Percentiles rank a stretch among this genome's conserved stretches.
phyloP scores from a whole-genome alignment of 2,888 invertebrate genomes.

The Idaea aversata region DNA sequence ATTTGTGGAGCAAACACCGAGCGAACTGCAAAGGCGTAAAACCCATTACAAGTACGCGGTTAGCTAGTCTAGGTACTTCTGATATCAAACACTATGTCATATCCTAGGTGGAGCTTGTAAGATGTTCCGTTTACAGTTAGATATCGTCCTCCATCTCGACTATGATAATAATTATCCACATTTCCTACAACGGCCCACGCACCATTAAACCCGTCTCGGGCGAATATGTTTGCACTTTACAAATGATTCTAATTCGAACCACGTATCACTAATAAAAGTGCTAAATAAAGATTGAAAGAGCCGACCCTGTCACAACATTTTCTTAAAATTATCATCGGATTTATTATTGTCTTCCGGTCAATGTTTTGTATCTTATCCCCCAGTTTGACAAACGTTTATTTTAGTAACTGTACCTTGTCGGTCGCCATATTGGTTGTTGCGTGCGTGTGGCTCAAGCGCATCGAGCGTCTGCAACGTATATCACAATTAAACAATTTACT shows the following conservation, averaged over 20 bases:
- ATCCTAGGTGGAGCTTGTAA: neutral
- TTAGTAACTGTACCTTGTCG: conserved; percentile 23
- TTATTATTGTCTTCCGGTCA: conserved; percentile 44
- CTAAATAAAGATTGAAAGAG: conserved; percentile 14
- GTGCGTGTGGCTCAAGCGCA: conserved; percentile 52
- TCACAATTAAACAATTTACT: conserved; percentile 64
- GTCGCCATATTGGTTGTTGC: conserved; percentile 37
- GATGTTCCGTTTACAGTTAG: conserved; percentile 11
- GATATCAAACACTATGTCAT: conserved; percentile 5
- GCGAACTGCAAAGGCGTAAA: conserved; percentile 38
- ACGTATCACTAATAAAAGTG: conserved; percentile 4
- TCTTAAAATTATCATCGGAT: conserved; percentile 31
- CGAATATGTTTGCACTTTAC: conserved; percentile 15
- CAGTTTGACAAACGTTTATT: conserved; percentile 53
- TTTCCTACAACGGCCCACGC: conserved; percentile 15
- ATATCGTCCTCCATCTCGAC: conserved; percentile 14
- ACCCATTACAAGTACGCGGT: conserved; percentile 25
- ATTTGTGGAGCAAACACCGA: conserved; percentile 48
- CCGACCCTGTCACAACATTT: conserved; percentile 40
- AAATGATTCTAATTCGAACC: conserved; percentile 17
- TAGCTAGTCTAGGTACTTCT: conserved; percentile 7
- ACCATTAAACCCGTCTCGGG: conserved; percentile 12
- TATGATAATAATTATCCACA: conserved; percentile 15
- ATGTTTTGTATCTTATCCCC: conserved; percentile 39
- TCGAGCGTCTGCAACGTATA: conserved; percentile 17